Evolutionary conservation across 2,797 vertebrate species (phyloP), one percentile per base, ranked within the genome.

Genomic region (Setipinna tenuifilis): DNA sequence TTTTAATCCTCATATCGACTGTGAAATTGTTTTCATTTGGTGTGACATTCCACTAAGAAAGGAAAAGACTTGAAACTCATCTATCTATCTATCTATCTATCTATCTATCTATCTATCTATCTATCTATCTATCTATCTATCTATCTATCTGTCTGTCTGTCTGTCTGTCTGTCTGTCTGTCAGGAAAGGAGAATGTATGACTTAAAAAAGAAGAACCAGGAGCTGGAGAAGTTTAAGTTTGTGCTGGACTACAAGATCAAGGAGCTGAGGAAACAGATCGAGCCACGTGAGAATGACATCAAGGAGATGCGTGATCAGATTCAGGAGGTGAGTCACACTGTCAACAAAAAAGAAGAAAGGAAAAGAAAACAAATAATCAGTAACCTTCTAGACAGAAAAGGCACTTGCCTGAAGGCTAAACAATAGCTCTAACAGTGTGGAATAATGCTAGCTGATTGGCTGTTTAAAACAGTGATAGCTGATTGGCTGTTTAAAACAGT

Each of bases 161-260:
- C 7, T 54, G 7, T 54, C 50, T 9, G 7, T 14, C 14, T 54
- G 7, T 50, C 54, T 3, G 54, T 61, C 35, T 58, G 81, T 35
- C 91, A 97, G 96, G 96, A 97, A 44, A 94, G 93, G 65, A 93
- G 94, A 85, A 96, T 97, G 85, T 94, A 93, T 83, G 93, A 93
- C 31, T 85, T 97, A 86, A 96, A 96, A 89, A 96, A 94, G 91
- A 97, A 96, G 92, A 97, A 96, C 83, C 96, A 96, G 87, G 95
- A 97, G 50, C 93, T 97, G 86, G 96, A 97, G 91, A 97, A 96
- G 89, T 90, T 96, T 87, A 97, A 95, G 91, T 96, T 96, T 92
- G 92, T 97, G 83, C 91, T 97, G 3, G 95, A 97, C 90, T 95
- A 95, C 90, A 97, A 95, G 93, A 94, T 97, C 89, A 95, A 95